Evolutionary conservation across 2,888 invertebrate genomes (phyloP), one percentile per base, ranked within the genome.

Genomic region (Cosmia trapezina): DNA sequence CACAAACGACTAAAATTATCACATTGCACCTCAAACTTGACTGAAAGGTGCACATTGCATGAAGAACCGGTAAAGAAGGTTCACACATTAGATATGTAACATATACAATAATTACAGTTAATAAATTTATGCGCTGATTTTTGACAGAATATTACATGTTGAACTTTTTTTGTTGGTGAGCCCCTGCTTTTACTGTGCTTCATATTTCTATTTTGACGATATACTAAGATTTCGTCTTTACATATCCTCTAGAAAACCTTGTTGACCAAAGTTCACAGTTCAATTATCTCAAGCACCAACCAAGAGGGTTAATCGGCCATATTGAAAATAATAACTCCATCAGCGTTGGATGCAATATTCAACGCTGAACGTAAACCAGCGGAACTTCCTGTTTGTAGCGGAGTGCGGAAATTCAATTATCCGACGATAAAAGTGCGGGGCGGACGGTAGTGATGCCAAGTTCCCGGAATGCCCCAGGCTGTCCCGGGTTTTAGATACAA

Each of bases 351-450:
- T 93, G 93, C 93, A 91, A 92, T 92, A 93, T 93, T 93, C 93
- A 91, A 88, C 87, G 89, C 81, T 78, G 87, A 90, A 86, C 88
- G 90, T 88, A 88, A 89, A 91, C 92, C 90, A 90, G 86, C 89
- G 87, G 90, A 91, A 91, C 93, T 94, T 95, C 94, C 94, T 93
- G 95, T 94, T 94, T 94, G 94, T 92, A 92, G 92, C 92, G 89
- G 91, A 89, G 91, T 88, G 91, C 93, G 95, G 95, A 95, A 94
- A 95, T 95, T 95, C 94, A 95, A 96, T 96, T 95, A 95, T 91
- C 89, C 88, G 86, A 88, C 93, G 91, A 94, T 94, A 95, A 95
- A 95, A 95, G 93, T 94, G 88, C 87, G 91, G 89, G 85, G 86
- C 84, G 86, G 87, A 81, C 86, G 87, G 83, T 87, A 86, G 86